Evolutionary conservation across 1,140 invertebrate genomes (phyloP).

Genomic region (Bombus picipes): DNA sequence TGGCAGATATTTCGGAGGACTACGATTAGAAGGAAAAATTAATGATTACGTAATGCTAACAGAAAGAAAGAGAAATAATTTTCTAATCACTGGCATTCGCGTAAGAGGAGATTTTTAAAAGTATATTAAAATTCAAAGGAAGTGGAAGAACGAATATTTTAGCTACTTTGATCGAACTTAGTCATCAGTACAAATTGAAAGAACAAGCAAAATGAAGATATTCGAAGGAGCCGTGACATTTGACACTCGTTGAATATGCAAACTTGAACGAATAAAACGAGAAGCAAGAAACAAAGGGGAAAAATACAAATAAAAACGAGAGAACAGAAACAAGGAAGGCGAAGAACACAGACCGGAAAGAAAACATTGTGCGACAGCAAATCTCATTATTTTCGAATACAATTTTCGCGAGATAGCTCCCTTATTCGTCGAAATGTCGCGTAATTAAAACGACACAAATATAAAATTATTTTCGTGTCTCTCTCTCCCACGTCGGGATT

Average conservation of each 20-base stretch:
- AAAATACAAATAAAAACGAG: too few relatives aligned
- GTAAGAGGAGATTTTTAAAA: background rate
- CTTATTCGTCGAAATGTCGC: too few relatives aligned
- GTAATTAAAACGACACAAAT: too few relatives aligned
- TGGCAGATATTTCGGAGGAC: background rate
- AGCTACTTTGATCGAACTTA: background rate
- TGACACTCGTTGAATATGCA: background rate
- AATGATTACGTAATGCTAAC: background rate
- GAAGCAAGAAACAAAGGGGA: background rate
- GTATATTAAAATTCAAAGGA: constrained; percentile 7
- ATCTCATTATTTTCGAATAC: too few relatives aligned
- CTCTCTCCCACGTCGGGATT: too few relatives aligned
- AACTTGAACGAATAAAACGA: background rate
- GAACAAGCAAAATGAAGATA: background rate
- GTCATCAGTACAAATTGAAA: background rate
- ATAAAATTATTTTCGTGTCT: too few relatives aligned
- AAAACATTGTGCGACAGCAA: too few relatives aligned
- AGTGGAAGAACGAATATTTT: background rate
- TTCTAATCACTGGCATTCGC: background rate
- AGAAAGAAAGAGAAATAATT: constrained; percentile 4
- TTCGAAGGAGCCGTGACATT: background rate
- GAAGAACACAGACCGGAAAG: background rate
- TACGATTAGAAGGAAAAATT: background rate
- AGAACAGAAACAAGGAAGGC: background rate
- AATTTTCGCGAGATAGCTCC: too few relatives aligned